Conservation (phyloP, 1,140 invertebrate species). For the Calephelis nemesis region DNA sequence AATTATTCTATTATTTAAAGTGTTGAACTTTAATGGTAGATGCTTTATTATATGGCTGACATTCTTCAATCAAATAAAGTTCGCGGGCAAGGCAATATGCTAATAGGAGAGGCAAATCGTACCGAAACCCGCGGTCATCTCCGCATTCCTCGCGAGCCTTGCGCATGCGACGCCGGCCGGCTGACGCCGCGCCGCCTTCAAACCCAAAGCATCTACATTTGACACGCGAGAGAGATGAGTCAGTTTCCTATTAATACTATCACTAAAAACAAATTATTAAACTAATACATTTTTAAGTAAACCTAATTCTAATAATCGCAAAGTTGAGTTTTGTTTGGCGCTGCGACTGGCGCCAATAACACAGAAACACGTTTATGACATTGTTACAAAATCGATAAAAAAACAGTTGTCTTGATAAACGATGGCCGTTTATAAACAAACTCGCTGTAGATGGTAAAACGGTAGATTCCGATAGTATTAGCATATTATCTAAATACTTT, state of each 20-base stretch:
- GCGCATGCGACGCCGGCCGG: constrained; percentile 39
- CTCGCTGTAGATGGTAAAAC: constrained; percentile 33
- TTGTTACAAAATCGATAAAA: constrained; percentile 45
- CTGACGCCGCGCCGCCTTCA: constrained; percentile 33
- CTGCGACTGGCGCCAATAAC: constrained; percentile 41
- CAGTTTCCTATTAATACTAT: constrained; percentile 18
- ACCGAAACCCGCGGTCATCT: constrained; percentile 59
- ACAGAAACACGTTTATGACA: constrained; percentile 34
- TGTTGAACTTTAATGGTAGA: constrained; percentile 22
- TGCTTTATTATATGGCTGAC: constrained; percentile 5
- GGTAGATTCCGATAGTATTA: constrained; percentile 42
- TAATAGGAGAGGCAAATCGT: constrained; percentile 58
- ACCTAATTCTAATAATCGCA: constrained; percentile 26
- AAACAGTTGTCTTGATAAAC: constrained; percentile 46
- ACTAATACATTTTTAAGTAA: constrained; percentile 13
- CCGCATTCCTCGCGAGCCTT: constrained; percentile 61
- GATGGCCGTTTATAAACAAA: constrained; percentile 47
- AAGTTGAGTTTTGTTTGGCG: constrained; percentile 26
- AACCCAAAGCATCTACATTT: constrained; percentile 15
- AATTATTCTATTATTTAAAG: constrained; percentile 27
- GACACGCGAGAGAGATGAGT: constrained; percentile 14
- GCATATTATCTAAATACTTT: constrained; percentile 46
- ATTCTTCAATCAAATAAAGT: constrained; percentile 28
- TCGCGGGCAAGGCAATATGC: constrained; percentile 46
- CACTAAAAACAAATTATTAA: constrained; percentile 26